Conservation (phyloP, 2,113 vertebrate species). For the Puntigrus tetrazona region DNA sequence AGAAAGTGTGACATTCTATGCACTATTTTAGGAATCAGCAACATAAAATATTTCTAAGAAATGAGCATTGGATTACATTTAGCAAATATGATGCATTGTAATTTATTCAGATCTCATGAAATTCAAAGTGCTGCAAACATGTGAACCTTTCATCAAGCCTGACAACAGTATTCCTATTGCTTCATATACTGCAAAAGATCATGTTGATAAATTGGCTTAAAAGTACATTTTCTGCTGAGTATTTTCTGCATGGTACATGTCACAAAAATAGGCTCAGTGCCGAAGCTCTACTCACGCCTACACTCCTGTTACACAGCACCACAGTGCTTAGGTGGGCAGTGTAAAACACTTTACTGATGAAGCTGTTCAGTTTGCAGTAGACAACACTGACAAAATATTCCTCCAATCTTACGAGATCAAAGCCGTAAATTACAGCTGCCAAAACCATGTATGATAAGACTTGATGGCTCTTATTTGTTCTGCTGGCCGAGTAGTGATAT, state of each 20-base stretch:
- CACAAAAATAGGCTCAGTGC: neutral
- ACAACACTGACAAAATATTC: neutral
- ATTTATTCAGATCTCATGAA: neutral
- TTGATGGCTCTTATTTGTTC: conserved; percentile 8
- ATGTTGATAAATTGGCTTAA: neutral
- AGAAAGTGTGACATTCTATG: neutral
- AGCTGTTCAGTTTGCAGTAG: neutral
- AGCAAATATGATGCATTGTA: neutral
- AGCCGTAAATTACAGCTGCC: neutral
- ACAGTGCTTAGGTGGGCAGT: conserved; percentile 5
- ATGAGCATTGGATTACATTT: neutral
- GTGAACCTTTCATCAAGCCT: neutral
- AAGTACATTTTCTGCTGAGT: neutral
- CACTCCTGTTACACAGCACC: neutral
- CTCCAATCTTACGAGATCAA: conserved; percentile 13
- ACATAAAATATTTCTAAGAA: neutral
- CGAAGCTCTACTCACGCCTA: neutral
- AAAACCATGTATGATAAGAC: neutral
- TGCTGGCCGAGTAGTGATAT: neutral
- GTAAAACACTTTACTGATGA: neutral
- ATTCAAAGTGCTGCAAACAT: neutral
- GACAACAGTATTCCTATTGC: neutral
- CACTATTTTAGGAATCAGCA: neutral
- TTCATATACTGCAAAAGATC: neutral
- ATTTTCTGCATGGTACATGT: neutral